These are phyloP conservation scores for Cryptosula pallasiana DNA, from an alignment of 2,888 invertebrate species.

Conservation along the genomic window DNA sequence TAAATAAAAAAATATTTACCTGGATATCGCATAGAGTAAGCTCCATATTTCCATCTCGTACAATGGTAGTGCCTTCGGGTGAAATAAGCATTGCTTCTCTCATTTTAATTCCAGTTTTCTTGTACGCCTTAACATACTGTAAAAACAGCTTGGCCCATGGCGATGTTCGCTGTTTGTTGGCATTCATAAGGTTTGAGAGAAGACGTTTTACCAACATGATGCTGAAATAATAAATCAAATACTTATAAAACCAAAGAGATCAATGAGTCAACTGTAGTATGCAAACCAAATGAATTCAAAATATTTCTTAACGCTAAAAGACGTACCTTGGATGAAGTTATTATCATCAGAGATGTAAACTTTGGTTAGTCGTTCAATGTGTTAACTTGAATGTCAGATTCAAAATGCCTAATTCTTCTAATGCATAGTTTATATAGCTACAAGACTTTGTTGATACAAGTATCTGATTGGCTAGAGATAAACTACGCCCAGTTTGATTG, in stretches of 20 bases:
- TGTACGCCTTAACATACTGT: neutral
- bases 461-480: too few species aligned
- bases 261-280: neutral
- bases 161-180: neutral
- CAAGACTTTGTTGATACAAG: too few species aligned
- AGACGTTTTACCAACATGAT: slow-evolving; percentile 11
- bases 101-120: slow-evolving; percentile 8
- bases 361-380: too few species aligned
- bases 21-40: neutral
- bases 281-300: neutral
- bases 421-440: too few species aligned
- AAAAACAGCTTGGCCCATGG: slow-evolving; percentile 5
- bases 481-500: too few species aligned
- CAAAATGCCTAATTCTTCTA: too few species aligned
- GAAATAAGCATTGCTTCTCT: slow-evolving; percentile 11
- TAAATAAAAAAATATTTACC: neutral
- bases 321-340: too few species aligned
- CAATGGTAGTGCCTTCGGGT: neutral
- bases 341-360: too few species aligned
- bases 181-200: neutral
- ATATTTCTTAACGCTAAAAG: too few species aligned
- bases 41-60: neutral
- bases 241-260: neutral
- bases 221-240: neutral
- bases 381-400: too few species aligned